Base-by-base conservation (phyloP, 2,113 vertebrate genomes). In the Cephalopholis sonnerati region DNA sequence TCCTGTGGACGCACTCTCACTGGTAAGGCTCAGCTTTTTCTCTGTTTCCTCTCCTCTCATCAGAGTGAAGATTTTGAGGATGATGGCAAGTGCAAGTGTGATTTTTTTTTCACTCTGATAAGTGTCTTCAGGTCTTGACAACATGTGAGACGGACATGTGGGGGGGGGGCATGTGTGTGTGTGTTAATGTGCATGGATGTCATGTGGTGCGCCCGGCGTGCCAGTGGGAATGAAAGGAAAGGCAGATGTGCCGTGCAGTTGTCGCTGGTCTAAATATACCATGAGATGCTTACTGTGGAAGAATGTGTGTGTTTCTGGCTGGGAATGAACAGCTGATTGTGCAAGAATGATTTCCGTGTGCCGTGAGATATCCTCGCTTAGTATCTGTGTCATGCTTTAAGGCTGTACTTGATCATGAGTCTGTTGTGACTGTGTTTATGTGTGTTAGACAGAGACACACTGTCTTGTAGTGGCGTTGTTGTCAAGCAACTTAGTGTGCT, bases 21-120 rank as follows among this genome's bases (percentile, higher is more conserved):
- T 89, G 96, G 96, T 96, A 96, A 95, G 96, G 85, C 89, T 94
- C 84, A 25, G n/a, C 20, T 78, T 72, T 85, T 58, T 65, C 22
- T 78, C 57, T 58, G 0, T 41, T 15, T 32, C 39, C 24, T 58
- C 74, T 53, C 27, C 25, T 46, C 36, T 86, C 72, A 63, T 27
- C 48, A 46, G 64, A 77, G 46, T 53, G 44, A 67, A 29, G 6
- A 29, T 79, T 63, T 48, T 69, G 7, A 61, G 44, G 48, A 39
- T 17, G n/a, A 48, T 1, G 25, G 8, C 0, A 7, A 32, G 41
- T 51, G 75, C 5, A 32, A 15, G 44, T 66, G 54, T 22, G 12
- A 36, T 65, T 82, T 82, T 81, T 65, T 82, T 83, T 82, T 57
- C 32, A 46, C 63, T 84, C 69, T 58, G 41, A 61, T 62, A 53